Percentiles rank a stretch among this genome's conserved stretches.
Conservation (phyloP, 1,140 invertebrate genomes). For the Venustaconcha ellipsiformis region DNA sequence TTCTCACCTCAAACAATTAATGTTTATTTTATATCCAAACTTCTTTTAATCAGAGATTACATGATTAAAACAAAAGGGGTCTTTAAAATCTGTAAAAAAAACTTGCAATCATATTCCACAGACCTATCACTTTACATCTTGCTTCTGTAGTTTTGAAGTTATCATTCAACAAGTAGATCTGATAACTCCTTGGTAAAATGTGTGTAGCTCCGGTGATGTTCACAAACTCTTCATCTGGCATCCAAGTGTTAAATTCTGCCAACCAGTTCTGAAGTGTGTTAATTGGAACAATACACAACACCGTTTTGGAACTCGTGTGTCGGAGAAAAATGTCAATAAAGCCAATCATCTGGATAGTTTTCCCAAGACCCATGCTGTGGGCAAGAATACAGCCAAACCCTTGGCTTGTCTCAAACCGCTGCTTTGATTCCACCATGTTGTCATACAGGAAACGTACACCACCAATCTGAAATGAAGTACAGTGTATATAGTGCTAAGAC, state of each 20-base stretch:
- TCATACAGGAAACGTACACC: constrained; percentile 97
- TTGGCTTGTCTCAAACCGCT: constrained; percentile 86
- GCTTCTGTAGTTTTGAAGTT: constrained; percentile 91
- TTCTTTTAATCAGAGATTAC: too few relatives aligned
- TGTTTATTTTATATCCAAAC: too few relatives aligned
- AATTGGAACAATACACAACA: constrained; percentile 97
- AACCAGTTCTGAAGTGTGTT: constrained; percentile 99
- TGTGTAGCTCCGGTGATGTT: constrained; percentile 17
- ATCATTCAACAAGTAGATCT: constrained; percentile 92
- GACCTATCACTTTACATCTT: constrained; percentile 79
- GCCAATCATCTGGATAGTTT: constrained; percentile 92
- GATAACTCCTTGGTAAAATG: constrained; percentile 83
- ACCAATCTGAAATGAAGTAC: constrained; percentile 80
- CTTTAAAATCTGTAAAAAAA: too few relatives aligned
- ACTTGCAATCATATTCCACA: too few relatives aligned
- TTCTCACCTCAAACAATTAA: too few relatives aligned
- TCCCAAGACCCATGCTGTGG: constrained; percentile 99
- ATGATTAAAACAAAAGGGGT: too few relatives aligned
- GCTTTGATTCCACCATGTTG: constrained; percentile 93
- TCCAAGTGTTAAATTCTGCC: constrained; percentile 97
- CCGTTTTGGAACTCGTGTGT: constrained; percentile 87
- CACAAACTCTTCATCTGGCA: constrained; percentile 72
- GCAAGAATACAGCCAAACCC: constrained; percentile 98
- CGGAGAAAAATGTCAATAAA: constrained; percentile 97
- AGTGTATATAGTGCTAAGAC: background rate